These are phyloP conservation scores for Toxostoma redivivum DNA, from an alignment of 2,113 vertebrate genomes.

Conservation along the genomic window DNA sequence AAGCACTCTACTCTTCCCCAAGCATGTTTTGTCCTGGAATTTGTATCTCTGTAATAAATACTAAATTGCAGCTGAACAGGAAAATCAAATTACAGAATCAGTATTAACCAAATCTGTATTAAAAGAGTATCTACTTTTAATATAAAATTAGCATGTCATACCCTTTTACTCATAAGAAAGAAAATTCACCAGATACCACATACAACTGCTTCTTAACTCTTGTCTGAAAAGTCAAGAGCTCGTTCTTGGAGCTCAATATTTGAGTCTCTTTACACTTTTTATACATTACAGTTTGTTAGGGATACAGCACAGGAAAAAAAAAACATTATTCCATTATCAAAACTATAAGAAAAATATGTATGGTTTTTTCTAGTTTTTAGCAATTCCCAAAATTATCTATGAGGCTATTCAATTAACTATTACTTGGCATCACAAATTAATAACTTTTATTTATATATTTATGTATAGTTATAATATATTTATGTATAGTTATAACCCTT, in stretches of 20 bases:
- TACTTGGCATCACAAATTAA: not conserved
- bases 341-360: not conserved
- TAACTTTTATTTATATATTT: not conserved
- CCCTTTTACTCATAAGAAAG: not conserved
- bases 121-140: not conserved
- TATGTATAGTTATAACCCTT: not conserved
- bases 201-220: not conserved
- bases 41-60: not conserved
- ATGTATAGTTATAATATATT: not conserved
- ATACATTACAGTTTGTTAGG: not conserved
- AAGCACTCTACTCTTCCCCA: not conserved
- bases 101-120: not conserved
- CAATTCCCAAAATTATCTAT: not conserved
- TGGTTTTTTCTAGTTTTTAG: not conserved
- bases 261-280: not conserved
- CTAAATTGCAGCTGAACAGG: not conserved
- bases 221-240: not conserved
- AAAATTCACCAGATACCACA: not conserved
- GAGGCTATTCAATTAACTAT: not conserved
- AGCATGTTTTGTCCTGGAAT: not conserved
- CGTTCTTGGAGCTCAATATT: not conserved
- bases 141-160: not conserved
- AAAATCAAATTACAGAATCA: not conserved
- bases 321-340: not conserved
- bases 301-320: not conserved